Conservation (phyloP, 2,888 invertebrate genomes). For the Drosophila falleni region DNA sequence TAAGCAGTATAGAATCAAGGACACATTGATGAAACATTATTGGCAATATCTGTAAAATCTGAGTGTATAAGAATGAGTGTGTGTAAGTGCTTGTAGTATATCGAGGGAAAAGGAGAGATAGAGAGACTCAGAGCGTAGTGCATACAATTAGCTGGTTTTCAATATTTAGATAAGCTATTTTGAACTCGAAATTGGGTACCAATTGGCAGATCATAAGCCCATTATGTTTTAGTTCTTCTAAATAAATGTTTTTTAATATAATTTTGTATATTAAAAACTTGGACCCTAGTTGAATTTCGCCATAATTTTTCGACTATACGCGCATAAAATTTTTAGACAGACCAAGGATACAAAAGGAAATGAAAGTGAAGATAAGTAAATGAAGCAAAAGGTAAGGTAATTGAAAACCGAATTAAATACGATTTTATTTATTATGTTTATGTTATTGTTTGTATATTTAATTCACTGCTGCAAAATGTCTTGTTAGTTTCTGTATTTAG, state of each 20-base stretch:
- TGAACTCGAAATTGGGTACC: slow-evolving; percentile 64
- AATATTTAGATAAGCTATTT: slow-evolving; percentile 31
- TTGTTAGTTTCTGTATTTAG: slow-evolving; percentile 60
- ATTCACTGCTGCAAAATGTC: slow-evolving; percentile 76
- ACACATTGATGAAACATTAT: slow-evolving; percentile 36
- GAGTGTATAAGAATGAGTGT: slow-evolving; percentile 23
- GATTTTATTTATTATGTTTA: slow-evolving; percentile 13
- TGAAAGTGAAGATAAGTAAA: slow-evolving; percentile 45
- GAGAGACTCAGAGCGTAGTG: slow-evolving; percentile 19
- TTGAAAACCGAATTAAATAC: slow-evolving; percentile 11
- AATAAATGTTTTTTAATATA: slow-evolving; percentile 45
- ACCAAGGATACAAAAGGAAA: slow-evolving; percentile 60
- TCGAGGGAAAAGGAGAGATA: slow-evolving; percentile 7
- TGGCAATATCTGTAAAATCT: slow-evolving; percentile 50
- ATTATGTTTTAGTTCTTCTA: slow-evolving; percentile 26
- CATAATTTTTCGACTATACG: slow-evolving; percentile 61
- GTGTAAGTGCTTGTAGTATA: slow-evolving; percentile 11
- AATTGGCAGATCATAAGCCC: slow-evolving; percentile 51
- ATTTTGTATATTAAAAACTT: slow-evolving; percentile 77
- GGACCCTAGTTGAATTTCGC: slow-evolving; percentile 81
- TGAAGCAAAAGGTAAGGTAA: slow-evolving; percentile 46
- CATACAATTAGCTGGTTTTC: slow-evolving; percentile 26
- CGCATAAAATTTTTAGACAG: slow-evolving; percentile 56
- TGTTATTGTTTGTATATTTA: slow-evolving; percentile 47
- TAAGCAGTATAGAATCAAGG: slow-evolving; percentile 62